These are phyloP conservation scores for Cylindroiulus punctatus DNA, from an alignment of 2,888 invertebrate genomes.

Conservation along the genomic window DNA sequence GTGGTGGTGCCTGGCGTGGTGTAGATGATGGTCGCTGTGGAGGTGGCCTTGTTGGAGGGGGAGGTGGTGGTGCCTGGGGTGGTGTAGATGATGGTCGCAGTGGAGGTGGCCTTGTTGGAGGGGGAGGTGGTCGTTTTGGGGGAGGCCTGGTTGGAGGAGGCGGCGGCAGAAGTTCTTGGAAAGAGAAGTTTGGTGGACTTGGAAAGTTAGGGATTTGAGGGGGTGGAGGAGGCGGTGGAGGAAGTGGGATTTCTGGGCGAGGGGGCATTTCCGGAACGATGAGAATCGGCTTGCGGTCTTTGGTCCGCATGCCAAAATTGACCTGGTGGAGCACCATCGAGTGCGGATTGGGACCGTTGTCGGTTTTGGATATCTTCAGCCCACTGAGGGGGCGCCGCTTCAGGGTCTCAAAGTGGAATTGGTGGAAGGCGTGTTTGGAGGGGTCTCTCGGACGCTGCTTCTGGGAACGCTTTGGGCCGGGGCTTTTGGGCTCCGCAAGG, in stretches of 20 bases:
- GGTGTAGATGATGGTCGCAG: not conserved
- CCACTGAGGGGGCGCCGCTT: constrained; percentile 58
- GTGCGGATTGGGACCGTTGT: not conserved
- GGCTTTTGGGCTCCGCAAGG: not conserved
- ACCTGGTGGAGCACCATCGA: constrained; percentile 1
- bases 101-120: constrained; percentile 1
- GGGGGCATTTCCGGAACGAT: constrained; percentile 14
- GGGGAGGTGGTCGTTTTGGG: constrained; percentile 44
- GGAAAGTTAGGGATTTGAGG: constrained; percentile 33
- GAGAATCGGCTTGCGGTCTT: not conserved
- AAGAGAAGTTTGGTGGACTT: not conserved
- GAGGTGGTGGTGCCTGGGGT: constrained; percentile 26
- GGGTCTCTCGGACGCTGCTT: constrained; percentile 59
- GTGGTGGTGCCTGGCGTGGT: constrained; percentile 34
- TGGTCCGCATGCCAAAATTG: not conserved
- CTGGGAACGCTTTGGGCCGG: not conserved
- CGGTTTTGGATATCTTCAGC: not conserved
- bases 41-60: not conserved
- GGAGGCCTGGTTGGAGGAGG: constrained; percentile 7
- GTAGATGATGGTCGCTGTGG: constrained; percentile 15
- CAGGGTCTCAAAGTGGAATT: constrained; percentile 60
- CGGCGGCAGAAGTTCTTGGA: constrained; percentile 7
- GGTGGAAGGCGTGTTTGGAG: constrained; percentile 61
- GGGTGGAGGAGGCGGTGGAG: constrained; percentile 56
- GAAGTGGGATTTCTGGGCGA: constrained; percentile 39